These are phyloP conservation scores for Loriculus beryllinus DNA, from an alignment of 2,797 vertebrate genomes.

Conservation along the genomic window DNA sequence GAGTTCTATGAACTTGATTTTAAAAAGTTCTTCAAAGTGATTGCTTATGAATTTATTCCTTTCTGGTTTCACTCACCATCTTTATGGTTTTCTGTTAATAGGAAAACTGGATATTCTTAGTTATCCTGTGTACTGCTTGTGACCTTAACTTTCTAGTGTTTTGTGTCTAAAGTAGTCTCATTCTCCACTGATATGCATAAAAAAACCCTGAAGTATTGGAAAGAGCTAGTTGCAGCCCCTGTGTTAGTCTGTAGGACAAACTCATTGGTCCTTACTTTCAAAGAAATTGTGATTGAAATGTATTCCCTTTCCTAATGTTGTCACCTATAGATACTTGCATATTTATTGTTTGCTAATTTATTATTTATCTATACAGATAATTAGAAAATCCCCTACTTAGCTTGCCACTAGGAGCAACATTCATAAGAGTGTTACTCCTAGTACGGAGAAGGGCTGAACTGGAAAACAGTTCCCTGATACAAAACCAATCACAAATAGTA, in stretches of 20 bases:
- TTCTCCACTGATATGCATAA: background rate
- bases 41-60: background rate
- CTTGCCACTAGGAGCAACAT: background rate
- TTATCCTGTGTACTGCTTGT: background rate
- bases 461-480: background rate
- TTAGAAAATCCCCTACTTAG: background rate
- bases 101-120: background rate
- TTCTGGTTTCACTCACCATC: background rate
- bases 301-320: background rate
- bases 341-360: background rate
- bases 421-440: background rate
- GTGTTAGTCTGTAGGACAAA: background rate
- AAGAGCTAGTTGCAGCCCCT: background rate
- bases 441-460: background rate
- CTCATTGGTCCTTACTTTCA: background rate
- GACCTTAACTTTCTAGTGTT: background rate
- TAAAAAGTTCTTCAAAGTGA: background rate
- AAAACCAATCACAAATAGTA: background rate
- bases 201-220: background rate
- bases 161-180: background rate
- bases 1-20: background rate
- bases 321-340: background rate
- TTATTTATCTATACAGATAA: background rate
- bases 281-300: background rate
- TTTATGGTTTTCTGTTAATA: background rate